These are phyloP conservation scores for Mythimna ferrago DNA, from an alignment of 2,888 invertebrate genomes.

Conservation along the genomic window DNA sequence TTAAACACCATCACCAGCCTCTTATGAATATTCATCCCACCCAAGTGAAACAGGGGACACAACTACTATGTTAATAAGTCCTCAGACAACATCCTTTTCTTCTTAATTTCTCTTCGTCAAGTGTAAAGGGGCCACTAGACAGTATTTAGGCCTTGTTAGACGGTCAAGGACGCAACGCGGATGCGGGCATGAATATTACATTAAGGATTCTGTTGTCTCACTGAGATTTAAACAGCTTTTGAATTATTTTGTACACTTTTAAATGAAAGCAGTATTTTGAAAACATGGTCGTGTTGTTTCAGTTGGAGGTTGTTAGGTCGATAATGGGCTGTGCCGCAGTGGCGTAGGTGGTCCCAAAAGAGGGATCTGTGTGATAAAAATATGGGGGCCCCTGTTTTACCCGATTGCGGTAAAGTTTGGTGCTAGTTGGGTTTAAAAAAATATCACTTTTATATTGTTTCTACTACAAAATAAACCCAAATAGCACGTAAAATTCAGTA, in stretches of 20 bases:
- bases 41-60: conserved; percentile 4
- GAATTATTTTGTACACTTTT: not conserved
- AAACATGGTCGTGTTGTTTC: conserved; percentile 9
- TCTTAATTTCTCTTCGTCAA: conserved; percentile 47
- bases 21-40: conserved; percentile 44
- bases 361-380: no score
- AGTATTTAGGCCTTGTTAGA: conserved; percentile 58
- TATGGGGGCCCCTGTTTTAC: no score
- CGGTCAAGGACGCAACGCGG: conserved; percentile 58
- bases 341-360: no score
- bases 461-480: no score
- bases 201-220: conserved; percentile 54
- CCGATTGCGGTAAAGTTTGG: no score
- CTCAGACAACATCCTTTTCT: conserved; percentile 52
- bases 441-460: no score
- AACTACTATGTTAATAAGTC: conserved; percentile 43
- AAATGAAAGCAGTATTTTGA: conserved; percentile 7
- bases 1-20: not conserved
- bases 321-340: no score
- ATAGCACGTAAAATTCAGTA: no score
- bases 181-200: conserved; percentile 64
- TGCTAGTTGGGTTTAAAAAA: no score
- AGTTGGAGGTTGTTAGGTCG: not conserved
- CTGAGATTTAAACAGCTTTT: conserved; percentile 55
- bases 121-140: conserved; percentile 46